Percentiles rank a stretch among this genome's conserved stretches.
Conservation (phyloP, 2,797 vertebrate genomes). For the Fringilla coelebs region DNA sequence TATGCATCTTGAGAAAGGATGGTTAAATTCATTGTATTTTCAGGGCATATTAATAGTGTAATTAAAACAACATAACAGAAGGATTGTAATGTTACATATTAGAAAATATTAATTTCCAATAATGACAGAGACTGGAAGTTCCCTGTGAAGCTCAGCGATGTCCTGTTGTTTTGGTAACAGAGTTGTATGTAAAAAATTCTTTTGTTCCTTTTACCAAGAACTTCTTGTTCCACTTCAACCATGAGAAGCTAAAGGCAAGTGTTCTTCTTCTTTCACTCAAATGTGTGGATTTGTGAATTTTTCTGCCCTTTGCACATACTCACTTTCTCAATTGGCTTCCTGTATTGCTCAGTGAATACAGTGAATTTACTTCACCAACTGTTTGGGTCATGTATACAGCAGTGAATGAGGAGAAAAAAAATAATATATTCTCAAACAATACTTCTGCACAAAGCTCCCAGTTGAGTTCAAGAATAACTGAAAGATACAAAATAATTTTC, state of each 20-base stretch:
- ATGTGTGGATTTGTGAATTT: neutral
- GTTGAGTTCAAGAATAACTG: neutral
- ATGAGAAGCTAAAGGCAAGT: neutral
- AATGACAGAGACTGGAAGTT: neutral
- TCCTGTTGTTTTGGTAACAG: neutral
- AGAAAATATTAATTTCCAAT: neutral
- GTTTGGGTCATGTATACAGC: neutral
- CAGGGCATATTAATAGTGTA: neutral
- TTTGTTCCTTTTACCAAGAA: neutral
- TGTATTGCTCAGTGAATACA: neutral
- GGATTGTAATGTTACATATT: neutral
- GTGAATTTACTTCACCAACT: neutral
- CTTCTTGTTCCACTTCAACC: neutral
- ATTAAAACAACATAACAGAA: neutral
- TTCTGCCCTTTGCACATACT: neutral
- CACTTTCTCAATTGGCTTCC: neutral
- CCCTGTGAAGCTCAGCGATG: neutral
- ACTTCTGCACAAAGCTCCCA: neutral
- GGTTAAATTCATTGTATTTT: neutral
- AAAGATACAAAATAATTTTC: neutral
- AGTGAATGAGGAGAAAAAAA: neutral
- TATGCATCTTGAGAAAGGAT: neutral
- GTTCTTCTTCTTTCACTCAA: neutral
- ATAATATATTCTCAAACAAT: neutral
- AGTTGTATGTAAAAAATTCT: neutral